Conservation (phyloP, 2,113 vertebrate genomes). For the Gnathonemus echidnorhynchus region DNA sequence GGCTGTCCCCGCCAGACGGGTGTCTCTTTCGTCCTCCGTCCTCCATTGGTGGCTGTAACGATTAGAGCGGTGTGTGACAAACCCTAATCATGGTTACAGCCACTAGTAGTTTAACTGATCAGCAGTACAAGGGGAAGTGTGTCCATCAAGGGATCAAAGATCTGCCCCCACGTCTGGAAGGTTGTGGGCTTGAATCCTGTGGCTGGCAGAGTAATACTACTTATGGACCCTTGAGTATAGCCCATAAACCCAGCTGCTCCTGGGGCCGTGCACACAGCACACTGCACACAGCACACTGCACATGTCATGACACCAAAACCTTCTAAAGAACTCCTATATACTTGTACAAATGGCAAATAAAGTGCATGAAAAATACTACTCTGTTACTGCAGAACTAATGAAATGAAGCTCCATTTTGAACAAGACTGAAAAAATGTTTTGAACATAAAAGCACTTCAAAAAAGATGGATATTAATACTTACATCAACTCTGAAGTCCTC, state of each 20-base stretch:
- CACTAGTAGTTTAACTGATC: not conserved
- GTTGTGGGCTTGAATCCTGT: not conserved
- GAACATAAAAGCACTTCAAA: not conserved
- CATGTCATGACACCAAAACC: not conserved
- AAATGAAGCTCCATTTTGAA: not conserved
- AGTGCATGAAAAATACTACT: not conserved
- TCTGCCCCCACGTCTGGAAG: not conserved
- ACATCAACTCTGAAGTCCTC: conserved; percentile 96
- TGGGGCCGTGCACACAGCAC: not conserved
- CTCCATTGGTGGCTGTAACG: conserved; percentile 84
- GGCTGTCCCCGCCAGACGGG: conserved; percentile 70
- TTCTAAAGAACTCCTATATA: not conserved
- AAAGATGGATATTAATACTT: conserved; percentile 31
- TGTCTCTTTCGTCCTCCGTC: conserved; percentile 83
- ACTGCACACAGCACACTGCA: not conserved
- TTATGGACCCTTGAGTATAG: not conserved
- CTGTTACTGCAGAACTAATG: not conserved
- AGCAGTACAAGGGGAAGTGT: not conserved
- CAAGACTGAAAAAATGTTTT: not conserved
- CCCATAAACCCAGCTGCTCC: not conserved
- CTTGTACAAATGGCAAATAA: not conserved
- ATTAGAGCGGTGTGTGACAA: not conserved
- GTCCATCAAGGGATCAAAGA: not conserved
- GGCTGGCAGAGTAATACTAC: not conserved
- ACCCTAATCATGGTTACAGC: not conserved